Conservation (phyloP, 2,797 vertebrate species). For the Tamandua tetradactyla region DNA sequence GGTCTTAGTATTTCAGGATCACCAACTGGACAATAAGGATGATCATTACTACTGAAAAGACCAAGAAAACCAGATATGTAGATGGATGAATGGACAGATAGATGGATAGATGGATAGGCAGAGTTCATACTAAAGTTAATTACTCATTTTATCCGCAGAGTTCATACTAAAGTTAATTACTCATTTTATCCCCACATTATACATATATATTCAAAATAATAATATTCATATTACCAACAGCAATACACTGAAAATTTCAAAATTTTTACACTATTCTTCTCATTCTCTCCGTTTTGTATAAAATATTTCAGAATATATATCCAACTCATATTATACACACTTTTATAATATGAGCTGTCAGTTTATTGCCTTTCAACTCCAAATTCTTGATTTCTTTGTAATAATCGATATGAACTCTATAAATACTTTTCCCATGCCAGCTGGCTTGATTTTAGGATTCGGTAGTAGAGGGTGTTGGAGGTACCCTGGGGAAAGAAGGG, state of each 20-base stretch:
- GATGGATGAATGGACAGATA: neutral
- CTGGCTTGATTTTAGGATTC: neutral
- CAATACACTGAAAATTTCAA: neutral
- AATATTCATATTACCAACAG: neutral
- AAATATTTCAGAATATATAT: constrained; percentile 23
- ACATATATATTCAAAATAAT: neutral
- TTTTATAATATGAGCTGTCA: neutral
- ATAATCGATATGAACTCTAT: neutral
- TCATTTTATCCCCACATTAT: neutral
- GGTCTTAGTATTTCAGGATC: too few relatives aligned
- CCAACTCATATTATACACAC: neutral
- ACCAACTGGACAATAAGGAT: neutral
- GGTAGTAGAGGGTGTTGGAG: neutral
- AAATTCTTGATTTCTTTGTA: neutral
- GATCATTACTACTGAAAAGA: neutral
- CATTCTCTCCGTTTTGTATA: neutral
- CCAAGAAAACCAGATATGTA: neutral
- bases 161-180: neutral
- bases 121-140: neutral
- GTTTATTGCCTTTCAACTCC: neutral
- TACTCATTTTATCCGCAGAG: neutral
- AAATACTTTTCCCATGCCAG: neutral
- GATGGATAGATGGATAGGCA: too few relatives aligned
- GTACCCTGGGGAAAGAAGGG: neutral
- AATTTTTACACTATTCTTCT: neutral